Percentiles rank a stretch among this genome's conserved stretches.
These are phyloP conservation scores for Ecliptopera silaceata DNA, from an alignment of 2,888 invertebrate species.

Conservation along the genomic window DNA sequence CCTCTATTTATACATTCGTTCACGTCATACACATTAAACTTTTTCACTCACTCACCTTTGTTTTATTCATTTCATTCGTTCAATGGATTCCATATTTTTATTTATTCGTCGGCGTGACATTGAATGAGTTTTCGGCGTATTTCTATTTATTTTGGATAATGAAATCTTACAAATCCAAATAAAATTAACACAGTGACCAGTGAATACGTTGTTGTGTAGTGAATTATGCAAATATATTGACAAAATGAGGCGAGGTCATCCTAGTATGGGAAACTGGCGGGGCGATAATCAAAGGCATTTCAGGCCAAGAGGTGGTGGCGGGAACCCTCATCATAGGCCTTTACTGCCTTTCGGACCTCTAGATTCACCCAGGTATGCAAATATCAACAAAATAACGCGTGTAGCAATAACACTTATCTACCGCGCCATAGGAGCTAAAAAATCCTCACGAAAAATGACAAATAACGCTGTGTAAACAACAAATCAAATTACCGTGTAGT, in stretches of 20 bases:
- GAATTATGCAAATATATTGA: conserved; percentile 57
- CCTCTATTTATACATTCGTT: too few species aligned
- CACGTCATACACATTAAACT: too few species aligned
- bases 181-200: neutral
- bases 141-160: conserved; percentile 7
- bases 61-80: conserved; percentile 5
- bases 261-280: conserved; percentile 71
- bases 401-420: conserved; percentile 44
- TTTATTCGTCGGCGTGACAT: conserved; percentile 59
- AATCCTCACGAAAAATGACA: neutral
- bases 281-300: conserved; percentile 71
- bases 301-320: conserved; percentile 63
- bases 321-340: conserved; percentile 60
- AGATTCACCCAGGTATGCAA: conserved; percentile 57
- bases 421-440: conserved; percentile 51
- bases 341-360: conserved; percentile 50
- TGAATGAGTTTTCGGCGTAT: conserved; percentile 41
- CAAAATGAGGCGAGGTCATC: conserved; percentile 78
- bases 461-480: neutral
- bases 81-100: conserved; percentile 42
- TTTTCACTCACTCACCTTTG: neutral
- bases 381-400: neutral
- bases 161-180: neutral
- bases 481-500: neutral
- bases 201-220: conserved; percentile 28